These are phyloP conservation scores for Lepidurus couesii DNA, from an alignment of 1,140 invertebrate genomes.

Conservation along the genomic window DNA sequence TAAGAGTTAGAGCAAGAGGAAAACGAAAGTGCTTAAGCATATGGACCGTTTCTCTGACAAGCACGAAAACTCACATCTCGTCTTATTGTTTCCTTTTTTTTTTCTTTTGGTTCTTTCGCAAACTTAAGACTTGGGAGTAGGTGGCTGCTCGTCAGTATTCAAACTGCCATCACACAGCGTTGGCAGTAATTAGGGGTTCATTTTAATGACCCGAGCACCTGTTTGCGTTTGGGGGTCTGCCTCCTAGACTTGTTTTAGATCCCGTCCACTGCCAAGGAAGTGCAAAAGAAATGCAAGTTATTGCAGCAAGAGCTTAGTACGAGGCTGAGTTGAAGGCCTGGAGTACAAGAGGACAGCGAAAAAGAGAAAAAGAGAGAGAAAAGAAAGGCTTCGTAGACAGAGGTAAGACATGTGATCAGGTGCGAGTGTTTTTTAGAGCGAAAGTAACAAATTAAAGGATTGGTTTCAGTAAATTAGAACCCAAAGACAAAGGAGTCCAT, in stretches of 20 bases:
- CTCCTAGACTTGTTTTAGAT: not conserved
- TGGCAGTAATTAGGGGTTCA: not conserved
- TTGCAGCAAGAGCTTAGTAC: no score
- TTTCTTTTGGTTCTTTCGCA: not conserved
- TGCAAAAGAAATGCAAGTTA: no score
- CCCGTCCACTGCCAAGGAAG: not conserved
- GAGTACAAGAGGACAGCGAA: not conserved
- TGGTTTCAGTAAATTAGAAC: not conserved
- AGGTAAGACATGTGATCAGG: not conserved
- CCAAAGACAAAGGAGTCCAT: not conserved
- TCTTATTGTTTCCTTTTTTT: not conserved
- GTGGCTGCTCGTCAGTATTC: not conserved
- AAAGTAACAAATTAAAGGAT: not conserved
- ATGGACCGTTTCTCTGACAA: not conserved
- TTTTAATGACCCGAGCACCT: not conserved
- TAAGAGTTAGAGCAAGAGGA: not conserved
- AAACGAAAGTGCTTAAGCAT: slow-evolving; percentile 5
- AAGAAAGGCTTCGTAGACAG: not conserved
- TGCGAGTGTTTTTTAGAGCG: not conserved
- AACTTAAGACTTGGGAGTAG: not conserved
- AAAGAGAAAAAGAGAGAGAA: not conserved
- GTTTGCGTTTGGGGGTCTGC: not conserved
- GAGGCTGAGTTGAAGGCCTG: no score
- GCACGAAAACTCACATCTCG: not conserved
- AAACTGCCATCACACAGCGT: not conserved